Evolutionary conservation across 2,888 invertebrate species (phyloP).

Genomic region (Atrina japonica): DNA sequence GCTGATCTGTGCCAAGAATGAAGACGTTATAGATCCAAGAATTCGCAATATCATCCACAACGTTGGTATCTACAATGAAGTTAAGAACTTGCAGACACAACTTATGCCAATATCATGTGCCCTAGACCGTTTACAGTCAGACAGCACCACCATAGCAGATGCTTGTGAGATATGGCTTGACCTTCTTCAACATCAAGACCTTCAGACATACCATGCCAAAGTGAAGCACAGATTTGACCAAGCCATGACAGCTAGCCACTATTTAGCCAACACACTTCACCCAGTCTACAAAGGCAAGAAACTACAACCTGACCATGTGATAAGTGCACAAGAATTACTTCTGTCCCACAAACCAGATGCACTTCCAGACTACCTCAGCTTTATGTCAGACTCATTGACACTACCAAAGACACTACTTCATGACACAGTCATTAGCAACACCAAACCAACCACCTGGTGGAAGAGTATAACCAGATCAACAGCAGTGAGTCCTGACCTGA

Average conservation of each 20-base stretch:
- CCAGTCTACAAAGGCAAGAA: conserved; percentile 43
- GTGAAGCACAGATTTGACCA: conserved; percentile 34
- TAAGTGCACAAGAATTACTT: too few species aligned
- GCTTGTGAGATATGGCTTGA: conserved; percentile 41
- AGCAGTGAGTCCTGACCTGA: conserved; percentile 18
- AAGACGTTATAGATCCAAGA: conserved; percentile 41
- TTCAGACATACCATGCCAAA: background rate
- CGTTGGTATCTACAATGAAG: conserved; percentile 42
- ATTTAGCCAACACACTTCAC: conserved; percentile 44
- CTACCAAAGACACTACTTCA: conserved; percentile 28
- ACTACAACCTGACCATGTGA: conserved; percentile 30
- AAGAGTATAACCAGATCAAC: conserved; percentile 11
- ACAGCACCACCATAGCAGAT: conserved; percentile 38
- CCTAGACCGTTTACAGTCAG: too few species aligned
- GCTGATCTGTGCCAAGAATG: conserved; percentile 29
- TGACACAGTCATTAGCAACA: conserved; percentile 38
- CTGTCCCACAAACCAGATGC: conserved; percentile 12
- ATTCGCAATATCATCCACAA: conserved; percentile 43
- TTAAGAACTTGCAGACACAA: conserved; percentile 36
- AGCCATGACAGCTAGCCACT: conserved; percentile 41
- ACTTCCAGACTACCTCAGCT: conserved; percentile 36
- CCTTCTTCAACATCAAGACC: conserved; percentile 16
- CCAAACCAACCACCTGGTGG: conserved; percentile 40
- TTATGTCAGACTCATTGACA: conserved; percentile 13
- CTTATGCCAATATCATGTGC: conserved; percentile 22